Base-by-base conservation (phyloP, 2,113 vertebrate genomes). In the Hassar affinis region DNA sequence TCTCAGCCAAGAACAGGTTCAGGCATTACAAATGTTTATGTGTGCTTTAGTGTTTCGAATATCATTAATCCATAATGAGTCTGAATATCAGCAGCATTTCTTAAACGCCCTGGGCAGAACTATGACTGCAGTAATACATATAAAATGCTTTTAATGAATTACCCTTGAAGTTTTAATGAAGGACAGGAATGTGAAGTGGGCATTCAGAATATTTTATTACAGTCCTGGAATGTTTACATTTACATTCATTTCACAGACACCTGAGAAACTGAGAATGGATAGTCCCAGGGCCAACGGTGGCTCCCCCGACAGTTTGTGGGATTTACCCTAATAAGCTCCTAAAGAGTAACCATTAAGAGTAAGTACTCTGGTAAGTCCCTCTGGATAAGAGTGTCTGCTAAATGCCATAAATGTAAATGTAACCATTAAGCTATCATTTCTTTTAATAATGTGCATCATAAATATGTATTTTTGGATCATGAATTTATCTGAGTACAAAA, bases 1-100 rank as follows among this genome's bases (percentile, higher is more conserved):
- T 57, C 77, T 81, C 35, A 66, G 14, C 15, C 45, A 45, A 76
- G 51, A 69, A 61, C 59, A 68, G 57, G 7, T 17, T 77, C 76
- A 54, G 27, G 42, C 15, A 74, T 82, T 17, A 52, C 38, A 54
- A 49, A 35, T n/a, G 18, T 56, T 38, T 72, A 47, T 64, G 81
- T 78, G 69, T 74, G 49, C 20, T 79, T 82, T 69, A 57, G 27
- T 66, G 27, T 54, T 75, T 66, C 51, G 42, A 82, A 51, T 75
- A 51, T 56, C 82, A 71, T 78, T 51, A 76, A 86, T 85, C 47
- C 42, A 71, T 47, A 62, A 80, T 76, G 68, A 82, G 54, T n/a
- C 18, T 79, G 11, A 76, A 79, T 80, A 47, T 57, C 38, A 74
- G 80, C 52, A 49, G n/a, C 27, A 18, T 10, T n/a, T 35, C 30